phyloP scores from a whole-genome alignment of 2,113 vertebrate species.

The Cheirogaleus medius region DNA sequence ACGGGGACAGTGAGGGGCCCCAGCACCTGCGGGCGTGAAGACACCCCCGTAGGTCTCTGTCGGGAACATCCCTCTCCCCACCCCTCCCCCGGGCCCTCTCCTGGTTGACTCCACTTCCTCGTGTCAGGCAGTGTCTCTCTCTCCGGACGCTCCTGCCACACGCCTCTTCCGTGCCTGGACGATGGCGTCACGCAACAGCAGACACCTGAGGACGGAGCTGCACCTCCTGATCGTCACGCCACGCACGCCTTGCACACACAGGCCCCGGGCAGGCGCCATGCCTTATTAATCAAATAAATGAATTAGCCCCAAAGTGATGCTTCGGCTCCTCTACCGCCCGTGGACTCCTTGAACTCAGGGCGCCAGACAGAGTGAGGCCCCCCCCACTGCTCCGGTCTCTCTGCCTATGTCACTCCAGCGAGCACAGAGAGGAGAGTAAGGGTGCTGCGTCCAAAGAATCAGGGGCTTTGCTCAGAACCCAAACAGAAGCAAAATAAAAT shows the following conservation, averaged over 20 bases:
- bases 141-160: neutral
- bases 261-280: rapidly evolving
- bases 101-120: rapidly evolving
- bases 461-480: neutral
- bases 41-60: rapidly evolving
- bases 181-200: rapidly evolving
- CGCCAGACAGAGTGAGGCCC: rapidly evolving
- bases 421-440: neutral
- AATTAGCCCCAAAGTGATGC: rapidly evolving
- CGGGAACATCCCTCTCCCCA: rapidly evolving
- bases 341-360: neutral
- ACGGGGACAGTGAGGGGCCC: rapidly evolving
- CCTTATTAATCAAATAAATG: neutral
- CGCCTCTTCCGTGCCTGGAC: rapidly evolving
- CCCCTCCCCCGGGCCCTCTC: no score
- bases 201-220: rapidly evolving
- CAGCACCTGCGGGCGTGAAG: rapidly evolving
- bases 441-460: rapidly evolving
- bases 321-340: rapidly evolving
- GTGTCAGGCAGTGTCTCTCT: no score
- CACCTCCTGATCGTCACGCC: rapidly evolving
- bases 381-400: rapidly evolving
- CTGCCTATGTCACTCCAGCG: no score
- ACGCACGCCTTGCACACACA: neutral
- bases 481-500: neutral